A percentile compares a stretch with the other conserved stretches of the same genome.
Evolutionary conservation across 2,888 invertebrate species (phyloP).

Genomic region (Clunio marinus): DNA sequence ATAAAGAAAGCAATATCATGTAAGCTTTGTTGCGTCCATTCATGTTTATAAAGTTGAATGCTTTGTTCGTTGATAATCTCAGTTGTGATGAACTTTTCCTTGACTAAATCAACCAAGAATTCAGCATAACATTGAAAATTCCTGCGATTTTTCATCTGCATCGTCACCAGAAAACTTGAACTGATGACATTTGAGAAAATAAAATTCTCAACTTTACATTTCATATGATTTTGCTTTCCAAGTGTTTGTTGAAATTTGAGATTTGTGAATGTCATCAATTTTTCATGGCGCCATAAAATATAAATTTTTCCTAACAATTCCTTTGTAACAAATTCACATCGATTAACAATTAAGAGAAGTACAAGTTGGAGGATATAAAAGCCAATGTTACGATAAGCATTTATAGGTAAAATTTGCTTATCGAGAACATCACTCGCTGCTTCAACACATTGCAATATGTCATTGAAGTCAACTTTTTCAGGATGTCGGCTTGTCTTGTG

Average conservation of each 20-base stretch:
- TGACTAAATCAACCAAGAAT: conserved; percentile 54
- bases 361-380: conserved; percentile 45
- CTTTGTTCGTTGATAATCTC: conserved; percentile 63
- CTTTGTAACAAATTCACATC: conserved; percentile 43
- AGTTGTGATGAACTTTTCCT: conserved; percentile 56
- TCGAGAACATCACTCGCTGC: conserved; percentile 43
- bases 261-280: conserved; percentile 41
- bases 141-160: conserved; percentile 42
- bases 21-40: conserved; percentile 54
- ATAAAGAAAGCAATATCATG: conserved; percentile 30
- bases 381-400: conserved; percentile 46
- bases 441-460: conserved; percentile 43
- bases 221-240: not conserved
- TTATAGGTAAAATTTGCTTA: conserved; percentile 43
- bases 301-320: conserved; percentile 43
- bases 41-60: conserved; percentile 62
- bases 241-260: not conserved
- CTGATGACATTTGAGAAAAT: conserved; percentile 40
- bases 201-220: conserved; percentile 8
- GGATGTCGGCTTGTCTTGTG: conserved; percentile 45
- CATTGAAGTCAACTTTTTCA: conserved; percentile 42
- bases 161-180: conserved; percentile 21
- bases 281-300: conserved; percentile 42
- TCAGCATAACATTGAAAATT: conserved; percentile 53
- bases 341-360: conserved; percentile 43